Conservation (phyloP, 2,113 vertebrate species). For the Acanthisitta chloris region DNA sequence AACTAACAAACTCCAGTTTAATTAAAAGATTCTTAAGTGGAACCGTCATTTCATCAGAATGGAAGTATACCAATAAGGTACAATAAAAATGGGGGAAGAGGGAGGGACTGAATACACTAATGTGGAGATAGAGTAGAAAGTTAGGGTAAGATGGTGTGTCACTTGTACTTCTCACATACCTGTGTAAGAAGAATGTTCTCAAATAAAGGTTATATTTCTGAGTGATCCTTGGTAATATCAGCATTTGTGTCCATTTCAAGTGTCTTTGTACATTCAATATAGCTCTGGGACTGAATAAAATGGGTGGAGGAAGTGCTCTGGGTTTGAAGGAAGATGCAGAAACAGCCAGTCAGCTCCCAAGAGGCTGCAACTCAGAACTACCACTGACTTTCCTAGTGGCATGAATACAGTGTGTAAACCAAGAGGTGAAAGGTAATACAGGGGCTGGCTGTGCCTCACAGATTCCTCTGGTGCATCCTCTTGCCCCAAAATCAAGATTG, state of each 20-base stretch:
- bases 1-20: not conserved
- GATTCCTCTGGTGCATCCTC: not conserved
- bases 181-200: constrained; percentile 86
- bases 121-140: not conserved
- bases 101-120: not conserved
- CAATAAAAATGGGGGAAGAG: not conserved
- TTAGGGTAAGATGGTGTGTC: not conserved
- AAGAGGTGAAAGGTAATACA: not conserved
- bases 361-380: not conserved
- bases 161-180: constrained; percentile 55
- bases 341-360: not conserved
- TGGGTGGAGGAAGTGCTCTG: not conserved
- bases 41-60: not conserved
- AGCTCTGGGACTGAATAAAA: constrained; percentile 76
- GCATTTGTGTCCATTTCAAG: constrained; percentile 88
- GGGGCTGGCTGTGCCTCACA: not conserved
- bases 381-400: not conserved
- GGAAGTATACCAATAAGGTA: not conserved
- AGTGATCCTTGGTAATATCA: constrained; percentile 86
- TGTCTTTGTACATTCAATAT: constrained; percentile 82
- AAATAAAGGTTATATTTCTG: constrained; percentile 84
- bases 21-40: not conserved
- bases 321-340: not conserved
- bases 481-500: not conserved
- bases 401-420: not conserved